Evolutionary conservation across 2,113 vertebrate genomes (phyloP).

Genomic region (Rhodinocichla rosea): DNA sequence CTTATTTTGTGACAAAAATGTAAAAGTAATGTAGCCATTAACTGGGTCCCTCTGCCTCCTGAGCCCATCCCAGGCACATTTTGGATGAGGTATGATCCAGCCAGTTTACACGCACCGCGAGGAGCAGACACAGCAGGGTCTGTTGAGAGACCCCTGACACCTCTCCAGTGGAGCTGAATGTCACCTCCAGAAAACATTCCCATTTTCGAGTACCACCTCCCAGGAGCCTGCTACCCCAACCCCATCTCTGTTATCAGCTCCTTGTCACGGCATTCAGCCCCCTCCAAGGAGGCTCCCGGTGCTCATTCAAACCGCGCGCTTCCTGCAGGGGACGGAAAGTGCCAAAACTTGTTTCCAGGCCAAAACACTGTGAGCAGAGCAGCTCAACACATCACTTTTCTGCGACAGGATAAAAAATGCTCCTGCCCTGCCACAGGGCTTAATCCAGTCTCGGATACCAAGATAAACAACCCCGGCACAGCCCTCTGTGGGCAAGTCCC

Average conservation of each 20-base stretch:
- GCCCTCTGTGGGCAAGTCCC: not conserved
- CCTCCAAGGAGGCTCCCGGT: fast-evolving
- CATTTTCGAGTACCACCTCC: not conserved
- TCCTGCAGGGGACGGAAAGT: fast-evolving
- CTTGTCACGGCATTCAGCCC: fast-evolving
- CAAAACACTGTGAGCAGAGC: not conserved
- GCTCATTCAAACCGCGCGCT: not conserved
- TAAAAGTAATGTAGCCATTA: not conserved
- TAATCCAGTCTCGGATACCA: not conserved
- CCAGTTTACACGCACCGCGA: fast-evolving
- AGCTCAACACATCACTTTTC: not conserved
- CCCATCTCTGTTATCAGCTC: fast-evolving
- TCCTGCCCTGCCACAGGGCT: not conserved
- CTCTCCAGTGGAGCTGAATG: not conserved
- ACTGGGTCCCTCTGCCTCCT: not conserved
- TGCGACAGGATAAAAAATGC: not conserved
- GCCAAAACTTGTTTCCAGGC: not conserved
- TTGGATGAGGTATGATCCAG: not conserved
- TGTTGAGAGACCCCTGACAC: not conserved
- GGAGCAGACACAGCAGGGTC: not conserved
- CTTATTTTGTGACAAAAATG: not conserved
- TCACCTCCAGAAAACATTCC: not conserved
- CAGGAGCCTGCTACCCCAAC: fast-evolving
- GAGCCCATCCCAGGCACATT: not conserved
- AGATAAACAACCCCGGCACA: not conserved